Evolutionary conservation across 2,797 vertebrate genomes (phyloP).

Genomic region (Darevskia nairensis): DNA sequence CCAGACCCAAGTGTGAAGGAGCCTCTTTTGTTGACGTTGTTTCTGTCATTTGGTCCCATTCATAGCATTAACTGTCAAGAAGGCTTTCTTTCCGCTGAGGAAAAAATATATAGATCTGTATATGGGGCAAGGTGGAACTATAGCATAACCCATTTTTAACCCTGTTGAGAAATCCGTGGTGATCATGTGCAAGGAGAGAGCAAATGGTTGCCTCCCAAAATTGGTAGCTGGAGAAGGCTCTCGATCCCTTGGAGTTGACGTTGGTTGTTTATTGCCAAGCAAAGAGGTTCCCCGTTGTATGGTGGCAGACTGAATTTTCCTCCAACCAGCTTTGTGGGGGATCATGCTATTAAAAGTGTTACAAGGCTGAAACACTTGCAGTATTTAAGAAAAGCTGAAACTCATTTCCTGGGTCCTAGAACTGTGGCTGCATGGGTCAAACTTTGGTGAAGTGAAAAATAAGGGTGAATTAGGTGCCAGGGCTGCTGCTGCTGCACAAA

Average conservation of each 20-base stretch:
- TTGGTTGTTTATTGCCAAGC: conserved; percentile 61
- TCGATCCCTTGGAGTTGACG: conserved; percentile 55
- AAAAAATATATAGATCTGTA: conserved; percentile 48
- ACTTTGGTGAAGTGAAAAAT: conserved; percentile 50
- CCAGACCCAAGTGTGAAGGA: conserved; percentile 93
- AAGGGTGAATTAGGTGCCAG: conserved; percentile 41
- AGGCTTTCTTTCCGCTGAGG: conserved; percentile 50
- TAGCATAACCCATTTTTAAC: conserved; percentile 60
- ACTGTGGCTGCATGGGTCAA: conserved; percentile 47
- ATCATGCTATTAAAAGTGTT: conserved; percentile 68
- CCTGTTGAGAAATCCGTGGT: conserved; percentile 54
- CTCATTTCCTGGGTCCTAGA: conserved; percentile 22
- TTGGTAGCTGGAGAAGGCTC: conserved; percentile 54
- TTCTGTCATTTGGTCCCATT: conserved; percentile 51
- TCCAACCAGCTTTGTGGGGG: conserved; percentile 20
- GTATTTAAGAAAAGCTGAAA: conserved; percentile 61
- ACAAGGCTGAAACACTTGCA: conserved; percentile 51
- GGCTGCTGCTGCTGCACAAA: conserved; percentile 26
- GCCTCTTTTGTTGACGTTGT: conserved; percentile 16
- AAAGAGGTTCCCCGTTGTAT: conserved; percentile 44
- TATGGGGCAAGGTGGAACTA: conserved; percentile 58
- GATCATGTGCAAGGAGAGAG: conserved; percentile 57
- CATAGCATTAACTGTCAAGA: conserved; percentile 59
- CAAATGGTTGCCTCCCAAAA: conserved; percentile 51
- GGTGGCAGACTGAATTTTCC: conserved; percentile 35